phyloP scores from a whole-genome alignment of 2,888 invertebrate species.

The Malachius bipustulatus region DNA sequence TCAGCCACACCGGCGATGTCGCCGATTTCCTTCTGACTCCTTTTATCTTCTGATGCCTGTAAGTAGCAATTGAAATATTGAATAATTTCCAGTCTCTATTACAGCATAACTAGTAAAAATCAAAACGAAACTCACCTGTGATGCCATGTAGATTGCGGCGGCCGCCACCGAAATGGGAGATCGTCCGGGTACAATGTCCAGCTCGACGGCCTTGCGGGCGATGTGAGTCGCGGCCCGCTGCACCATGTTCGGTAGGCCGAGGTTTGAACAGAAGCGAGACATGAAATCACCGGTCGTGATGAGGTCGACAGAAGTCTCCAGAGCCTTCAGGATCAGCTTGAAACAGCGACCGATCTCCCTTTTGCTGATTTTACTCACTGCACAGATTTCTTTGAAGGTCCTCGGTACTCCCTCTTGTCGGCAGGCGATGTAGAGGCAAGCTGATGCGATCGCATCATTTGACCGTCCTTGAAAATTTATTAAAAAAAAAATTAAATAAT shows the following conservation, averaged over 20 bases:
- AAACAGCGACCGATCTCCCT: constrained; percentile 98
- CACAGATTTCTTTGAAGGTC: constrained; percentile 99
- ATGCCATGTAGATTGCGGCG: constrained; percentile 99
- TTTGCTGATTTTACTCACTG: constrained; percentile 96
- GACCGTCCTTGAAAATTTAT: constrained; percentile 52
- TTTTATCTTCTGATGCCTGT: constrained; percentile 80
- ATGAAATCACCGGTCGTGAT: constrained; percentile 99
- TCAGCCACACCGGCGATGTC: constrained; percentile 98
- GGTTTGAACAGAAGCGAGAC: constrained; percentile 95
- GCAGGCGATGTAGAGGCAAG: constrained; percentile 97
- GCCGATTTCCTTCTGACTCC: constrained; percentile 94
- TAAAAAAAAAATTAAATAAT: no score
- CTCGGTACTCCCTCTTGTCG: constrained; percentile 97
- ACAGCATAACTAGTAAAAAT: no score
- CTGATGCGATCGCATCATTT: constrained; percentile 97
- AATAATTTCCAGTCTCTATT: no score
- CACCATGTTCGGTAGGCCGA: constrained; percentile 79
- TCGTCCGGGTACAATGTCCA: constrained; percentile 94
- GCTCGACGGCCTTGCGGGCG: constrained; percentile 89
- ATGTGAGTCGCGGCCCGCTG: constrained; percentile 94
- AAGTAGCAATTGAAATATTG: constrained; percentile 30
- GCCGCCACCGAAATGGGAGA: constrained; percentile 98
- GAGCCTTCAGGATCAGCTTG: constrained; percentile 87
- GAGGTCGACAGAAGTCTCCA: constrained; percentile 93
- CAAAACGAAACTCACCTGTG: constrained; percentile 47